Percentiles rank a stretch among this genome's conserved stretches.
Evolutionary conservation across 2,888 invertebrate genomes (phyloP).

Genomic region (Microplitis manilae): DNA sequence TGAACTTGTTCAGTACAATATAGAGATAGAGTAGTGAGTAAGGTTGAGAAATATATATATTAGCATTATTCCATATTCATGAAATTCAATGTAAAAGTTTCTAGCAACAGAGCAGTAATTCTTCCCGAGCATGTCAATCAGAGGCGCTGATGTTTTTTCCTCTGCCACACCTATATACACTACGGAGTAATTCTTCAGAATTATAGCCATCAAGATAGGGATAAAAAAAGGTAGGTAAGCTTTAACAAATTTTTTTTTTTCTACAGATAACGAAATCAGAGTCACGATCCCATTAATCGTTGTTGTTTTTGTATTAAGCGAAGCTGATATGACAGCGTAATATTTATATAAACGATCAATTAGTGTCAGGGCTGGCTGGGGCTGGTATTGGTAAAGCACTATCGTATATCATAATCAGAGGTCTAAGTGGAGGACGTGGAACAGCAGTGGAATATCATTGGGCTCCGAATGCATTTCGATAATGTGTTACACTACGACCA

Average conservation of each 20-base stretch:
- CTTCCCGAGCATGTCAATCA: slow-evolving; percentile 52
- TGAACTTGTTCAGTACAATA: slow-evolving; percentile 50
- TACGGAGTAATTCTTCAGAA: slow-evolving; percentile 26
- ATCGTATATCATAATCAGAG: slow-evolving; percentile 54
- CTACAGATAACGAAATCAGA: neutral
- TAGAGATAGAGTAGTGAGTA: slow-evolving; percentile 15
- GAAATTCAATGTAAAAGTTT: slow-evolving; percentile 53
- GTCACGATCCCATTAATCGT: slow-evolving; percentile 17
- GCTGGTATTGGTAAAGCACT: slow-evolving; percentile 27
- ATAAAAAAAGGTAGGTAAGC: no score
- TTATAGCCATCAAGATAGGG: neutral
- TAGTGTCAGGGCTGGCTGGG: slow-evolving; percentile 36
- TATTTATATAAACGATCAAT: slow-evolving; percentile 51
- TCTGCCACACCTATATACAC: neutral
- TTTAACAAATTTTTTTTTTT: neutral
- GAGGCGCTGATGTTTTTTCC: slow-evolving; percentile 42
- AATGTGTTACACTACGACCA: neutral
- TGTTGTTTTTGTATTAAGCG: slow-evolving; percentile 5
- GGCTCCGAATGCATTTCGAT: slow-evolving; percentile 45
- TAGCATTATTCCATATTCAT: slow-evolving; percentile 56
- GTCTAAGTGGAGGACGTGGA: slow-evolving; percentile 51
- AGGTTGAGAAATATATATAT: slow-evolving; percentile 37
- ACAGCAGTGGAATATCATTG: slow-evolving; percentile 48
- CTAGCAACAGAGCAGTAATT: slow-evolving; percentile 50
- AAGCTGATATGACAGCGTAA: slow-evolving; percentile 17